Evolutionary conservation across 2,113 vertebrate species (phyloP), one percentile per base, ranked within the genome.

Genomic region (Pseudopodoces humilis): DNA sequence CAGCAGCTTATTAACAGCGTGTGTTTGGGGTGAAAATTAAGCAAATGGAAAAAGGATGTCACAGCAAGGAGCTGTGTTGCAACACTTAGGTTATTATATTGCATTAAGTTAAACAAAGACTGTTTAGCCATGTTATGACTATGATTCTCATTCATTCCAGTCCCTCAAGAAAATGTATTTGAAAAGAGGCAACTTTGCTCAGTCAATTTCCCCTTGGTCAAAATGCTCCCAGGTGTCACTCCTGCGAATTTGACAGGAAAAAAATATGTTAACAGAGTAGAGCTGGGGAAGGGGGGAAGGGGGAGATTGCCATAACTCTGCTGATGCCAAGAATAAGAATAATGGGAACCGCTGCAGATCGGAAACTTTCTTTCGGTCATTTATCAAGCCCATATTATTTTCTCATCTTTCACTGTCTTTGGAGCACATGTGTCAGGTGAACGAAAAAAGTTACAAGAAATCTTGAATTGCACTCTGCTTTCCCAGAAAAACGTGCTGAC

Each of bases 11-110:
- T 97, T 97, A 97, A 96, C 90, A 93, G 94, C 69, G 52, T 94
- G 93, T 94, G 65, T 95, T 95, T 95, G 80, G 94, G 95, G 95
- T 81, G 94, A 91, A 96, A 97, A 94, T 95, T 88, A 95, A 94
- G 89, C 94, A 97, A 96, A 96, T 96, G 95, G 96, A 96, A 93
- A 94, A 97, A 96, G 87, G 94, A 95, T 96, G 96, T 96, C 95
- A 97, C 90, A 94, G 92, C 92, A 94, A 96, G 92, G 92, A 97
- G 83, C 91, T 89, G 83, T 89, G 85, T 95, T 97, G 95, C 94
- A 97, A 95, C 95, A 97, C 92, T 97, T 96, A 92, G 85, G 77
- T 96, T 97, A 96, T 97, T 97, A 97, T 94, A 91, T 88, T 92
- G 95, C 90, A 95, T 91, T 94, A 94, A 96, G 94, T 95, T 96